Conservation (phyloP, 2,113 vertebrate species). For the Greenwoodochromis staneri region DNA sequence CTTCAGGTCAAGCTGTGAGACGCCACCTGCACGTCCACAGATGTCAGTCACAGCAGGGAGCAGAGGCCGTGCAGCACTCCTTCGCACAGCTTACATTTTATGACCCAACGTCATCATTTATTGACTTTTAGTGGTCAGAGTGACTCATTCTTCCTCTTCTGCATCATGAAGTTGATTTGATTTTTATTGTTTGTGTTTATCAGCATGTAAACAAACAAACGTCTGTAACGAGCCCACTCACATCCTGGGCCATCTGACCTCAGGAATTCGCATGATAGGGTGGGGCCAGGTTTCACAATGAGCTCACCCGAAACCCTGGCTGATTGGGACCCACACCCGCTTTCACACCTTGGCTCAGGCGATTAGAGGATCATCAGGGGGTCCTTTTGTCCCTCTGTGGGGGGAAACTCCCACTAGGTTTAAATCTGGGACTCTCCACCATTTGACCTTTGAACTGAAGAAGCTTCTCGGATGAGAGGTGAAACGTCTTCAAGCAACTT, state of each 20-base stretch:
- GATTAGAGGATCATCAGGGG: background rate
- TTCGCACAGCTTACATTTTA: background rate
- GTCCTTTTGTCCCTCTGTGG: background rate
- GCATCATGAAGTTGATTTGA: background rate
- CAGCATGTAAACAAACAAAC: background rate
- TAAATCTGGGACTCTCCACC: fast-evolving
- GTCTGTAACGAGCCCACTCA: background rate
- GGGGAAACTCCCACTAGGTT: fast-evolving
- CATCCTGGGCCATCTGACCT: no score
- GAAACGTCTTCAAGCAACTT: fast-evolving
- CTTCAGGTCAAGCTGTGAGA: background rate
- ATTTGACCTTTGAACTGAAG: background rate
- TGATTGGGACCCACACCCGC: fast-evolving
- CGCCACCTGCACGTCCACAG: background rate
- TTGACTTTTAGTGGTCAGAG: background rate
- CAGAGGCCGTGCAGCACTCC: background rate
- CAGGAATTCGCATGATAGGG: fast-evolving
- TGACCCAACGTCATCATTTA: background rate
- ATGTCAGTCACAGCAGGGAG: background rate
- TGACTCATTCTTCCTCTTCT: background rate
- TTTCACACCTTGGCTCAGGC: fast-evolving
- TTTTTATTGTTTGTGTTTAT: background rate
- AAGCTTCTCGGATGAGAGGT: fast-evolving
- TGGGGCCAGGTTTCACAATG: no score
- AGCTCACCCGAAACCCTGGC: fast-evolving